Conservation (phyloP, 2,888 invertebrate species). For the Colostygia pectinataria region DNA sequence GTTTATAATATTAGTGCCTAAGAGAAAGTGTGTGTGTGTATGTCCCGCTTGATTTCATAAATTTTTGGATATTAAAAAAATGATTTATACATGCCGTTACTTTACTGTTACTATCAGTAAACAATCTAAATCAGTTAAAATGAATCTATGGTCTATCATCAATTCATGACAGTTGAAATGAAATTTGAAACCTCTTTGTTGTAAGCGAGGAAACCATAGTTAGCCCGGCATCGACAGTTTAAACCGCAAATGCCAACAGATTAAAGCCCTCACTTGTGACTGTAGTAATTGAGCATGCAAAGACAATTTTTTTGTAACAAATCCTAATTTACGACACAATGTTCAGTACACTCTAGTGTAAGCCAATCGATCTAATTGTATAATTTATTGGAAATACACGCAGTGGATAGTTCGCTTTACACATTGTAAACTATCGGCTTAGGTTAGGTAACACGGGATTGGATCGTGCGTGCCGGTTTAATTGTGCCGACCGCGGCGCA, state of each 20-base stretch:
- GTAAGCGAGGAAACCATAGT: not conserved
- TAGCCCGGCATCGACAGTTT: not conserved
- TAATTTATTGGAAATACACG: not conserved
- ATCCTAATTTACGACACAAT: too few relatives aligned
- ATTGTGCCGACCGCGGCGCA: conserved; percentile 25
- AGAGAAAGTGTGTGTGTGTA: too few relatives aligned
- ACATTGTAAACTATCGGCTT: conserved; percentile 23
- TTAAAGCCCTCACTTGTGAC: not conserved
- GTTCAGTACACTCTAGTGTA: too few relatives aligned
- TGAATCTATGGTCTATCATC: too few relatives aligned
- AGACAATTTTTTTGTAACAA: too few relatives aligned
- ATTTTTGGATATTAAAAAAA: too few relatives aligned
- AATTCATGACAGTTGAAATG: too few relatives aligned
- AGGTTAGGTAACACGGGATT: conserved; percentile 27
- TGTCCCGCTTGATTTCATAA: too few relatives aligned
- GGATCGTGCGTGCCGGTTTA: conserved; percentile 28
- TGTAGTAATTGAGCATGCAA: not conserved
- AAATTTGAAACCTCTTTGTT: not conserved
- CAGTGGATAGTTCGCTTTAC: conserved; percentile 6
- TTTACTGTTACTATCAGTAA: too few relatives aligned
- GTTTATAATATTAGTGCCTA: too few relatives aligned
- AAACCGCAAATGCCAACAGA: not conserved
- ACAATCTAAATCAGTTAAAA: too few relatives aligned
- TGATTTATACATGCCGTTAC: too few relatives aligned
- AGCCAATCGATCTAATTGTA: not conserved